Conservation (phyloP, 2,888 invertebrate species). For the Orthosia cruda region DNA sequence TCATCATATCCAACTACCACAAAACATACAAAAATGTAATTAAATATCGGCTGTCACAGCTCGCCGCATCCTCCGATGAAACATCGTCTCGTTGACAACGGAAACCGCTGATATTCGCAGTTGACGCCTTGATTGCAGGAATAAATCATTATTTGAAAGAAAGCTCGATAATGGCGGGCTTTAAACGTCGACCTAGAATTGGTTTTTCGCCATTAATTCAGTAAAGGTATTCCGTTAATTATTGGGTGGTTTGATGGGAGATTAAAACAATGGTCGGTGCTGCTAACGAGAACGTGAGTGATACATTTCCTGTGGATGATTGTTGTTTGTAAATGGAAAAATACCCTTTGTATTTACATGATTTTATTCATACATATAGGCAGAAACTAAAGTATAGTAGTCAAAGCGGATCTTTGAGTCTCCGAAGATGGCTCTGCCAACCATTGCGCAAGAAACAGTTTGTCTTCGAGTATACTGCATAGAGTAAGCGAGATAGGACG, state of each 20-base stretch:
- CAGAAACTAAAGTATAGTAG: too few species aligned
- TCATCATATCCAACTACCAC: neutral
- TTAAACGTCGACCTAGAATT: constrained; percentile 75
- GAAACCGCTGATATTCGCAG: constrained; percentile 58
- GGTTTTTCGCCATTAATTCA: constrained; percentile 70
- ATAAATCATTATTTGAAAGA: constrained; percentile 77
- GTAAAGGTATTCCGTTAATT: constrained; percentile 64
- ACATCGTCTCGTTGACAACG: constrained; percentile 55
- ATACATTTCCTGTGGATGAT: constrained; percentile 34
- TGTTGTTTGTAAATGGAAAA: neutral
- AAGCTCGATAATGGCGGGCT: constrained; percentile 66
- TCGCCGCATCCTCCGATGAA: constrained; percentile 55
- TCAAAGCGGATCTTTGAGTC: too few species aligned
- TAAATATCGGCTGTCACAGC: constrained; percentile 38
- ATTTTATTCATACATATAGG: too few species aligned
- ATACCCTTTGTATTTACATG: too few species aligned
- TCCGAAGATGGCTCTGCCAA: too few species aligned
- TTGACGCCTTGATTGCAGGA: constrained; percentile 77
- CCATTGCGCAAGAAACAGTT: too few species aligned
- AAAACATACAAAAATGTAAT: constrained; percentile 33
- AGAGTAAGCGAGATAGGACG: too few species aligned
- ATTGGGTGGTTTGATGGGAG: constrained; percentile 44
- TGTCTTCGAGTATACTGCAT: too few species aligned
- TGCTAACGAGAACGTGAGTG: constrained; percentile 32
- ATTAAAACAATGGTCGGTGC: constrained; percentile 33